Evolutionary conservation across 2,797 vertebrate genomes (phyloP), one percentile per base, ranked within the genome.

Genomic region (Rachycentron canadum): DNA sequence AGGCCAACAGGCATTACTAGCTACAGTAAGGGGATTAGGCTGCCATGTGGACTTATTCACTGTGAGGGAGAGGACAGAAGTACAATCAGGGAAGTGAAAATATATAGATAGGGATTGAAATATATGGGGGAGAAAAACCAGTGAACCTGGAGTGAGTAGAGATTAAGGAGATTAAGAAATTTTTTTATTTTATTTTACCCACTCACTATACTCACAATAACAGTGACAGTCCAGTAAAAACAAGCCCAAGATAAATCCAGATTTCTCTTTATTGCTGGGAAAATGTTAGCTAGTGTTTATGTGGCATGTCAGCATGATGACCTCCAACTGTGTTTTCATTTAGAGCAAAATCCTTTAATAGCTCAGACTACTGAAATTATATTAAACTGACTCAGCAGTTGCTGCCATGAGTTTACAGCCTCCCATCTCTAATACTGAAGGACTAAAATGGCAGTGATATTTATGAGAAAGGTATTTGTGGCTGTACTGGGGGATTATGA

Each of bases 21-120:
- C 76, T 83, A 74, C 70, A 66, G 79, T 88, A 79, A 89, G 59
- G 69, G 80, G 92, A 93, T 93, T 91, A 89, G 49, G 25, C 73
- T 36, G 72, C 78, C 83, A 73, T 85, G 81, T 76, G 82, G 61
- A 41, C 81, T 57, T 36, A 63, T 26, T 8, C 60, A 74, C 70
- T 36, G 50, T 60, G 25, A 78, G 71, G 34, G 45, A 40, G 62
- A 43, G 12, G n/a, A 26, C 12, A 17, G 47, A 17, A 13, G 43
- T 62, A 38, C 47, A 25, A 59, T 65, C 23, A 14, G 19, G 21
- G 38, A 63, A 26, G 21, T 41, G 43, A n/a, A n/a, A n/a, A n/a
- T n/a, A n/a, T n/a, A n/a, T n/a, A 21, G 41, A 41, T 47, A 69
- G 36, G 45, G 55, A 40, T 53, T 9, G 21, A 59, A 32, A 64